Evolutionary conservation across 2,797 vertebrate genomes (phyloP), one percentile per base, ranked within the genome.

Genomic region (Parauchenoglanis ngamensis): DNA sequence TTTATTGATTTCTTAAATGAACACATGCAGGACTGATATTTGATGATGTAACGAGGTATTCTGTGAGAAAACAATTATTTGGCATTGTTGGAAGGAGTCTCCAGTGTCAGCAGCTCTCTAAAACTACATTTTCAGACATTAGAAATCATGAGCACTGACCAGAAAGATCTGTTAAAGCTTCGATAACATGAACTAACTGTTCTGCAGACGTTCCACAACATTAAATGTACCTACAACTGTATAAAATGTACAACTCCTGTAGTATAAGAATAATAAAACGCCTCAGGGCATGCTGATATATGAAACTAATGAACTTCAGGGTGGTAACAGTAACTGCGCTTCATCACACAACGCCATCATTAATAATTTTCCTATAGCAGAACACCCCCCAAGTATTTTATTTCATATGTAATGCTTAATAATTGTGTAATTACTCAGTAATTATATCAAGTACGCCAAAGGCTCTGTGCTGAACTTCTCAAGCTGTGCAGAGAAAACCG

Each of bases 1-100:
- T 83, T 83, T 83, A 21, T 83, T 23, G 44, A 46, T 67, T 52
- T 52, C 61, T 83, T 52, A 54, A 21, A 83, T 83, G 52, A 83
- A 54, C 68, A 31, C n/a, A 12, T 15, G 46, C 28, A 68, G 1
- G 7, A 15, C 80, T 31, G 61, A 67, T 31, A 83, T 83, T 83
- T 83, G 61, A 65, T 12, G 63, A 67, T 12, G 31, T 21, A n/a
- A 67, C 10, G 17, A 82, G 49, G 44, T 12, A 31, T 49, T 81
- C 19, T 35, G 31, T 59, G 4, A 40, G 77, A 21, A 59, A 79
- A 13, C 31, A 67, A 65, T 63, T 46, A 19, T 61, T 25, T 10
- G 25, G 7, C 3, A n/a, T 28, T 28, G 25, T 28, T 21, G 25
- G n/a, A 67, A 82, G 44, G 80, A 82, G 80, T 82, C 61, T 82